Evolutionary conservation across 2,797 vertebrate genomes (phyloP).

Genomic region (Emys orbicularis): DNA sequence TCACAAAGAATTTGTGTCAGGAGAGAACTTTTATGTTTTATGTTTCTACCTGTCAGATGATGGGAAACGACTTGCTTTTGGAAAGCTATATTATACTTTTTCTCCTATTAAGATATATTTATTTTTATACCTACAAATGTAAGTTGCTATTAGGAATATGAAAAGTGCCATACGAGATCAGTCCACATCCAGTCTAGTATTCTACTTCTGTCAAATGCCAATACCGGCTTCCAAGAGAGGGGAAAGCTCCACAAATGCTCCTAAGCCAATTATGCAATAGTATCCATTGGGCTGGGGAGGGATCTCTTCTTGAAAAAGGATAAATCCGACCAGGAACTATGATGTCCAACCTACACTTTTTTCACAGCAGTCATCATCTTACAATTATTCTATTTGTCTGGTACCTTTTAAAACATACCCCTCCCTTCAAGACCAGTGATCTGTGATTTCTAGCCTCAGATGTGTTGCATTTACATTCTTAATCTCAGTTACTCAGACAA

Average conservation of each 20-base stretch:
- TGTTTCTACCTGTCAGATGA: neutral
- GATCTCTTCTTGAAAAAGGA: neutral
- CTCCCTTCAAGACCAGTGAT: accelerated
- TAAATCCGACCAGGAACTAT: neutral
- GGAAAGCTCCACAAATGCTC: neutral
- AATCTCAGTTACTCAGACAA: too few relatives aligned
- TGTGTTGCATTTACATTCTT: neutral
- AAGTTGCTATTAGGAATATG: neutral
- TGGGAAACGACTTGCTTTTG: neutral
- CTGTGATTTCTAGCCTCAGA: neutral
- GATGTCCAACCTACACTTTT: neutral
- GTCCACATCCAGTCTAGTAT: neutral
- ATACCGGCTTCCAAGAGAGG: neutral
- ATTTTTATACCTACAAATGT: neutral
- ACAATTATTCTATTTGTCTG: neutral
- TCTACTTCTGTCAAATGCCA: neutral
- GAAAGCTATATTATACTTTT: neutral
- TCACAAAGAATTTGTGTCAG: neutral
- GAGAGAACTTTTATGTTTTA: neutral
- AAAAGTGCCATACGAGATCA: neutral
- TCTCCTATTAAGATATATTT: neutral
- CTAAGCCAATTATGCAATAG: neutral
- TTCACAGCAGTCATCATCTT: neutral
- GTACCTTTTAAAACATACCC: neutral
- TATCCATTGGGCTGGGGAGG: neutral